Base-by-base conservation (phyloP, 2,113 vertebrate species). In the Dipodomys ordii region DNA sequence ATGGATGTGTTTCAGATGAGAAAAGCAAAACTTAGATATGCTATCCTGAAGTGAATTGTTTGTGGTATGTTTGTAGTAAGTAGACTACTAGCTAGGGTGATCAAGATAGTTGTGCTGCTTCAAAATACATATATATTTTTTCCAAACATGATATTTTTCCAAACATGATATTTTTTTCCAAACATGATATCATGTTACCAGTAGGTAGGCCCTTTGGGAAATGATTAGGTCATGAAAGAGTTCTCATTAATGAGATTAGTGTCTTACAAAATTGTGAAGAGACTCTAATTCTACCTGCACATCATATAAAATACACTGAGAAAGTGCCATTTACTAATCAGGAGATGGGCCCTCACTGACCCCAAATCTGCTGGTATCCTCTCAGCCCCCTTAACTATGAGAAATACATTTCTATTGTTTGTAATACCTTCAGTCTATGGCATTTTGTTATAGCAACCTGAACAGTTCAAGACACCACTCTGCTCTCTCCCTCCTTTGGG, bases 1-100 rank as follows among this genome's bases (percentile, higher is more conserved):
- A 25, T 65, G 74, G 15, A 27, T 74, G 44, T 30, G 4, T 65
- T 80, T 84, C 49, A 30, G 19, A 25, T 13, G 15, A 69, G 46
- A 83, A 92, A 80, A 69, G 15, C 15, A 10, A 84, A 91, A 69
- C n/a, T 76, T 39, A 72, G 25, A 81, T 64, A 81, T 65, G n/a
- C 22, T 73, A 18, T n/a, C 2, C 18, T 22, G 11, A 67, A 67
- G 28, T 5, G 74, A 71, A 32, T 57, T 57, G 15, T 57, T 49
- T 25, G 1, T 25, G 64, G 53, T 71, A 62, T 53, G n/a, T 16
- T 22, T 64, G 2, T 57, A 35, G 6, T 60, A 68, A 35, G 39
- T 30, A 46, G 5, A 19, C 32, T n/a, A 25, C 19, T 44, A 57
- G 28, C 9, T 71, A 20, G 49, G 44, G 28, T 46, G 39, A 49